Evolutionary conservation across 2,113 vertebrate genomes (phyloP).

Genomic region (Bos taurus): DNA sequence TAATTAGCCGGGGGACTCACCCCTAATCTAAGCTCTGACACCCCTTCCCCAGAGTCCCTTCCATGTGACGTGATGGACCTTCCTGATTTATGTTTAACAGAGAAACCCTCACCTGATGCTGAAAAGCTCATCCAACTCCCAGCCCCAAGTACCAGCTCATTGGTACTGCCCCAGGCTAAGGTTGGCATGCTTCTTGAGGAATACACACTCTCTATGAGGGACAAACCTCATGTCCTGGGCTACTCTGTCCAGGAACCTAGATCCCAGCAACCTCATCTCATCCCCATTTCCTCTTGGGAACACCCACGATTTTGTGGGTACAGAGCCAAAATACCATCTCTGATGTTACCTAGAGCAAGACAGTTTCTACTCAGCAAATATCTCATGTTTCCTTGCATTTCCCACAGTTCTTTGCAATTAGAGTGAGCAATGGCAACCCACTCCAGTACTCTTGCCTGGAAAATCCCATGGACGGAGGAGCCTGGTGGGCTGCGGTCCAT

Average conservation of each 20-base stretch:
- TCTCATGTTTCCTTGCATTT: neutral
- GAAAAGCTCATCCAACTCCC: neutral
- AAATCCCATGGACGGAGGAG: no score
- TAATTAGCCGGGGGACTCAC: neutral
- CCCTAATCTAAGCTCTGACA: neutral
- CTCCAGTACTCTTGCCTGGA: no score
- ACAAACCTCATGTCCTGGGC: neutral
- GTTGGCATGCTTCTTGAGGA: neutral
- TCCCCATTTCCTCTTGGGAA: neutral
- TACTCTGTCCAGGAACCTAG: neutral
- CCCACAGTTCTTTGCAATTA: neutral
- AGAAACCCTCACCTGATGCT: neutral
- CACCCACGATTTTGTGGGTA: neutral
- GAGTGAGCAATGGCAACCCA: no score
- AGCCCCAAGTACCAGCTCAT: neutral
- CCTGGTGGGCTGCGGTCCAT: no score
- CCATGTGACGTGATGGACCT: neutral
- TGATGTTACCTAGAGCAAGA: neutral
- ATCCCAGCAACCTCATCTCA: neutral
- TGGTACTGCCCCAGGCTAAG: no score
- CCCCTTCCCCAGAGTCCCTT: neutral
- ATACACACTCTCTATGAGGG: neutral
- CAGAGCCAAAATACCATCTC: neutral
- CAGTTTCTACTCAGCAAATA: neutral
- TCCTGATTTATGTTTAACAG: neutral